Percentiles rank a stretch among this genome's conserved stretches.
Conservation (phyloP, 2,888 invertebrate species). For the Campopleginae sp. region DNA sequence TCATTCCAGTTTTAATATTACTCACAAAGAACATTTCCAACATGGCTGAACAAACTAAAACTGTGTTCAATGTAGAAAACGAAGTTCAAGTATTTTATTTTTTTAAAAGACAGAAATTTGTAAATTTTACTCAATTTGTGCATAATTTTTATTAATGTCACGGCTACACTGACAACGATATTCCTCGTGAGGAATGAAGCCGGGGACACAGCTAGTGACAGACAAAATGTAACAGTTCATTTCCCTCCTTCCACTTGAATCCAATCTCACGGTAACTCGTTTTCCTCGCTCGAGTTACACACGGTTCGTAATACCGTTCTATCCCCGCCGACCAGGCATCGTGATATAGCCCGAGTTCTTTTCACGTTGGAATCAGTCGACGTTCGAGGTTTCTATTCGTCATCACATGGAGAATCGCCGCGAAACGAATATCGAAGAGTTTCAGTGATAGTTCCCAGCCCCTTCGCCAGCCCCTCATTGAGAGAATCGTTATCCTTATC, state of each 20-base stretch:
- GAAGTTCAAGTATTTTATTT: too few relatives aligned
- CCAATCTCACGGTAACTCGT: conserved; percentile 16
- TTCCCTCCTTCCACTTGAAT: neutral
- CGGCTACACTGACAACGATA: neutral
- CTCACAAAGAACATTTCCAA: too few relatives aligned
- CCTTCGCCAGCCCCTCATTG: neutral
- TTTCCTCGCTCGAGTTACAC: conserved; percentile 37
- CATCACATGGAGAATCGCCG: conserved; percentile 38
- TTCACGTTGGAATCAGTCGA: conserved; percentile 54
- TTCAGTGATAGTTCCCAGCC: neutral
- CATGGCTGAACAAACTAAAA: too few relatives aligned
- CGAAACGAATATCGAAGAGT: conserved; percentile 15
- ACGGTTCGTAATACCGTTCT: conserved; percentile 23
- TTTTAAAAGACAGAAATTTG: too few relatives aligned
- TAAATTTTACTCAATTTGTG: too few relatives aligned
- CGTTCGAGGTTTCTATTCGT: conserved; percentile 42
- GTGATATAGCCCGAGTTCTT: conserved; percentile 20
- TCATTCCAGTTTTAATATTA: too few relatives aligned
- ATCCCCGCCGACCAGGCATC: conserved; percentile 30
- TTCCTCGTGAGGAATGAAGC: neutral
- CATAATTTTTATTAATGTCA: too few relatives aligned
- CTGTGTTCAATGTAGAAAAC: too few relatives aligned
- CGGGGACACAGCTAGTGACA: neutral
- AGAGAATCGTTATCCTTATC: conserved; percentile 23
- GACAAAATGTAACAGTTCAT: neutral